These are phyloP conservation scores for Drosophila nikananu DNA, from an alignment of 1,140 invertebrate genomes.

Conservation along the genomic window DNA sequence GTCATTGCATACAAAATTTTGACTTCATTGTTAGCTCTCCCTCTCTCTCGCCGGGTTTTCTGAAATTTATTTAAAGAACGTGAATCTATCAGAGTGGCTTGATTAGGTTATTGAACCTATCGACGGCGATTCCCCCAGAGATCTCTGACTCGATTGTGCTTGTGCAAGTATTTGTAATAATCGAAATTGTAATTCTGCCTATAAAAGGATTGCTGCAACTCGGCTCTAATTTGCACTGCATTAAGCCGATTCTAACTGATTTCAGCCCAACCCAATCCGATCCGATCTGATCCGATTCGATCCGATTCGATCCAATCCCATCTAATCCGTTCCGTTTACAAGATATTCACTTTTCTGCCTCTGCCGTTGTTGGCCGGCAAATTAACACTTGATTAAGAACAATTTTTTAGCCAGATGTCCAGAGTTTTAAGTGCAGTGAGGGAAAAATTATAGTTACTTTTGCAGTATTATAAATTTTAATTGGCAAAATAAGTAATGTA, in stretches of 20 bases:
- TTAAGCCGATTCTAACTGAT: conserved; percentile 1
- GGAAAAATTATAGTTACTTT: background rate
- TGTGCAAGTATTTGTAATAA: background rate
- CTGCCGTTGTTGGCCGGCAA: conserved; percentile 54
- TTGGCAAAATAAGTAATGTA: background rate
- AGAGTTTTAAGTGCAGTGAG: background rate
- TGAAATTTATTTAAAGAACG: conserved; percentile 33
- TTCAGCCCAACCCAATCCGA: background rate
- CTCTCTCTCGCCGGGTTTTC: conserved; percentile 10
- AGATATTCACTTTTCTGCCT: conserved; percentile 57
- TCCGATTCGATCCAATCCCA: conserved; percentile 17
- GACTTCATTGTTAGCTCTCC: conserved; percentile 43
- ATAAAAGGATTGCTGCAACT: conserved; percentile 23
- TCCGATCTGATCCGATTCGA: background rate
- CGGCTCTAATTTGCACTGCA: conserved; percentile 2
- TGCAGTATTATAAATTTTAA: background rate
- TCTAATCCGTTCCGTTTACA: conserved; percentile 27
- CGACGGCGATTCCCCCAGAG: background rate
- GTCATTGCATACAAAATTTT: conserved; percentile 63
- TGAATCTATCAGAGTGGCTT: conserved; percentile 36
- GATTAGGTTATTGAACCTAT: conserved; percentile 55
- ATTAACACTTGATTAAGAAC: conserved; percentile 75
- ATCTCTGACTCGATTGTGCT: no score
- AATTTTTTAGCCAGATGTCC: conserved; percentile 28
- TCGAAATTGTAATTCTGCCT: background rate